Evolutionary conservation across 2,113 vertebrate species (phyloP).

Genomic region (Potamarius usumacintae): DNA sequence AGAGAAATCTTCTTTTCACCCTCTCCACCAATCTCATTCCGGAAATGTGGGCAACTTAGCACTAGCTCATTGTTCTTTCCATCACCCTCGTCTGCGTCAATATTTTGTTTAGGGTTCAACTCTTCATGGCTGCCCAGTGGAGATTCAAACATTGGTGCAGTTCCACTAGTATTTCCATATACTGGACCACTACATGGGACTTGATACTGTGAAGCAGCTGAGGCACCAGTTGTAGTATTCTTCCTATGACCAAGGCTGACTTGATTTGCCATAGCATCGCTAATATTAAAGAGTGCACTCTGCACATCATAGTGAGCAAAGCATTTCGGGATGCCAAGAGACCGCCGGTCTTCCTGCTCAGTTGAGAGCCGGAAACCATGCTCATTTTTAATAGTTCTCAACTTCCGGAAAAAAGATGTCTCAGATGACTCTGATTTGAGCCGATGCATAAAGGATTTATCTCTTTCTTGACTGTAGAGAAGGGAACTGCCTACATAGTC

Average conservation of each 20-base stretch:
- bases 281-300: conserved; percentile 94
- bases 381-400: conserved; percentile 89
- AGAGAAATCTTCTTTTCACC: conserved; percentile 89
- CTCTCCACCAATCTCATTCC: conserved; percentile 94
- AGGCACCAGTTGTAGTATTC: conserved; percentile 94
- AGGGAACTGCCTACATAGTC: conserved; percentile 86
- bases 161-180: conserved; percentile 49
- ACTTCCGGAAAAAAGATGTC: conserved; percentile 87
- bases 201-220: conserved; percentile 85
- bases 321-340: conserved; percentile 90
- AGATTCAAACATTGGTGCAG: conserved; percentile 78
- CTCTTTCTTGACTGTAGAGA: conserved; percentile 81
- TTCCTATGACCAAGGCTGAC: conserved; percentile 86
- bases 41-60: conserved; percentile 87
- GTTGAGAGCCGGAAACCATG: conserved; percentile 81
- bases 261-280: conserved; percentile 87
- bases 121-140: conserved; percentile 92
- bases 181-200: conserved; percentile 49
- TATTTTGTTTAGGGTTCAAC: conserved; percentile 89
- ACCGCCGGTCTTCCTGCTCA: conserved; percentile 82
- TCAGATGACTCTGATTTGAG: conserved; percentile 87
- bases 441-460: conserved; percentile 87
- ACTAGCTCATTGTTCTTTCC: conserved; percentile 92
- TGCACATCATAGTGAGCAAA: conserved; percentile 98
- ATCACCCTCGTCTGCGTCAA: conserved; percentile 91